Evolutionary conservation across 2,113 vertebrate species (phyloP), one percentile per base, ranked within the genome.

Genomic region (Nematolebias whitei): DNA sequence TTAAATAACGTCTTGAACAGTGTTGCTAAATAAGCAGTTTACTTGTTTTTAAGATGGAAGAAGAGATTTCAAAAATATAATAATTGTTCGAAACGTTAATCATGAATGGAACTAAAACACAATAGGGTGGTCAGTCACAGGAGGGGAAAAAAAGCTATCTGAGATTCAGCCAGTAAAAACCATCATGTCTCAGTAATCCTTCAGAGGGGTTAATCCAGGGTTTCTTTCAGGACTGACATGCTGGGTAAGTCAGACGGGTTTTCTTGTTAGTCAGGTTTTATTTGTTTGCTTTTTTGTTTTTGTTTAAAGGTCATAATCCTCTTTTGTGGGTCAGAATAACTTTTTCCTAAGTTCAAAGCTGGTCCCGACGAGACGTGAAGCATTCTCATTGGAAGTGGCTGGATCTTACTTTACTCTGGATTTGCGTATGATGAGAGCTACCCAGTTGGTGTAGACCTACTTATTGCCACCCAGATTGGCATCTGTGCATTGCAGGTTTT

Each of bases 251-350:
- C 62, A 71, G 57, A 63, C 24, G 8, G 20, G 24, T 70, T 43
- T 65, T 66, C 63, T 68, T 24, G 50, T 64, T 38, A 20, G 49
- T 63, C 57, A 41, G 63, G 26, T 40, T 40, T 38, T 52, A 20
- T 10, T 29, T n/a, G n/a, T 48, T 4, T 65, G 44, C 15, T 15
- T 50, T 3, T 23, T 20, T 48, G 5, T 19, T 47, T 52, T 22
- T 44, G 14, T 11, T 2, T 15, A 65, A 70, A 72, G 76, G 58
- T 56, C 39, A 75, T 56, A 32, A 68, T 71, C 77, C 51, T 78
- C 69, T 38, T 58, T 77, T 57, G 54, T 60, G 69, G 72, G 61
- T 83, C 74, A 78, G 60, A 82, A 71, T 71, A 43, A 66, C 23
- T 59, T 56, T 39, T 62, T 71, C 59, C 64, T 83, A 76, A 60